Base-by-base conservation (phyloP, 2,888 invertebrate species). In the Cephus pygmeus region DNA sequence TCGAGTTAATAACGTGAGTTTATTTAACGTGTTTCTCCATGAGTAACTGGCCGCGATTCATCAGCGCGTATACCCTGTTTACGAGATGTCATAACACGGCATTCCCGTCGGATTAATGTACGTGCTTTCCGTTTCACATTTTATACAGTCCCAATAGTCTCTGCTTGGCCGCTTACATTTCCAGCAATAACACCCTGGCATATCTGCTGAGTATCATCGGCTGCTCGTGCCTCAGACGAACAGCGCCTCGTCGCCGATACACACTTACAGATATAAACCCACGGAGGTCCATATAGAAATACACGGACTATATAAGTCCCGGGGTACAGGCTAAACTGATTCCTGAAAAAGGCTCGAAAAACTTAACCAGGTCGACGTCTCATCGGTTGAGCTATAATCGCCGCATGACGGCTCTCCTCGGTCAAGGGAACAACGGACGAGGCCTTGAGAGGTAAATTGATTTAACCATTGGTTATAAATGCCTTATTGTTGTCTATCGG, bases 1-100 rank as follows among this genome's bases (percentile, higher is more conserved):
- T 86, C 85, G 86, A 87, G 87, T 90, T 90, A 89, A 89, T 90
- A 88, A 89, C 86, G 86, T 82, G 79, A 81, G 87, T 89, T 90
- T 89, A 89, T 87, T 87, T 87, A 84, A 86, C 82, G 82, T 85
- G 84, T 84, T 81, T 82, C 84, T 81, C 83, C 77, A 80, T 75
- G 80, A 81, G 81, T 80, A 79, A 82, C 83, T 78, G 81, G 79
- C 79, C 81, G 83, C 81, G 83, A 87, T 88, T 85, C 87, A 83
- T 86, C 87, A 82, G 81, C 78, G 76, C 81, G 76, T 77, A 79
- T 81, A 83, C 81, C 79, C 81, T 86, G 90, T 88, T 88, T 89
- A 88, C 83, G 79, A 81, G 81, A 87, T 83, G 87, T 89, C 89
- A 88, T 89, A 89, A 88, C 89, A 89, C 82, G 80, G 81, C 83